Evolutionary conservation across 23 tunicate genomes (phyloP), one percentile per base, ranked within the genome.

Genomic region (Diplosoma virens): DNA sequence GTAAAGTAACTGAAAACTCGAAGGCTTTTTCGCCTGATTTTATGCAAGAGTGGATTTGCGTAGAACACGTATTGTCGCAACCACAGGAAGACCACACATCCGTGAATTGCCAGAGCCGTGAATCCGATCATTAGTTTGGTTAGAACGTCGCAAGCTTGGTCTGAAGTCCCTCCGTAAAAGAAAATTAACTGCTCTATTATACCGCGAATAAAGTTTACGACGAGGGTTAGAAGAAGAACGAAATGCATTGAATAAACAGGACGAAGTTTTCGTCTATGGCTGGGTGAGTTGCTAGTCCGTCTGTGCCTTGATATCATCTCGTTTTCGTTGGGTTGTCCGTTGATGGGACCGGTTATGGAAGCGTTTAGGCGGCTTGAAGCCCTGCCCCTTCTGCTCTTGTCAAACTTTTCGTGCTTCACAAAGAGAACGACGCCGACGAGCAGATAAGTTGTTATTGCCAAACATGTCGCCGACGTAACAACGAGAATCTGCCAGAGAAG

Each of bases 41-140:
- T 80, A 29, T 58, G 50, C 25, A 86, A 55, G 2, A 79, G 35
- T 27, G 84, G 84, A 6, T 86, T 86, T 53, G 84, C 31, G 55
- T 86, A 86, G 54, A 86, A 86, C 30, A 82, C 82, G 33, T 80
- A 63, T 34, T 86, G 92, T 24, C 92, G 84, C 27, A 79, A 41
- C 92, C 92, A 86, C 17, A 86, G 61, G 63, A 86, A 86, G 67
- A 86, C 92, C 37, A 76, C 69, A 37, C 92, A 86, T 4, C 75
- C 80, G 37, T 86, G 92, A 24, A 86, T 36, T 30, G 66, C 54
- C n/a, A 86, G 14, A 16, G 82, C 92, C 7, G 92, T 86, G 1
- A 78, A 20, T 0, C 48, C 73, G 18, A 86, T 64, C 84, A 86
- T 86, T 1, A 58, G 41, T 35, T 79, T 86, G 29, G 84, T 60